phyloP scores from a whole-genome alignment of 2,888 invertebrate genomes.

The Rhagonycha lutea region DNA sequence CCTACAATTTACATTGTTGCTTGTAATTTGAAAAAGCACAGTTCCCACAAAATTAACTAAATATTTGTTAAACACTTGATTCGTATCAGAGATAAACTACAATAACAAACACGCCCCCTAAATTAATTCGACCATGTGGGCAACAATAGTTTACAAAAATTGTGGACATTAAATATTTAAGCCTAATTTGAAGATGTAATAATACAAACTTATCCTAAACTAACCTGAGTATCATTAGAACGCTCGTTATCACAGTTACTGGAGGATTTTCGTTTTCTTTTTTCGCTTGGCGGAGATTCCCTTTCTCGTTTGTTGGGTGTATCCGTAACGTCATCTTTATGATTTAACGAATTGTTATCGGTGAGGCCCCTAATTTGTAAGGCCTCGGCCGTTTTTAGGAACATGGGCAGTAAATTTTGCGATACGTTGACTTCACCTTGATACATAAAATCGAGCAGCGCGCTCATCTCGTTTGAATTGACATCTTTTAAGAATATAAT shows the following conservation, averaged over 20 bases:
- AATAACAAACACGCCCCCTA: not conserved
- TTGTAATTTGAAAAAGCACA: not conserved
- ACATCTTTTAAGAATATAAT: constrained; percentile 93
- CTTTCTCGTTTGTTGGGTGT: constrained; percentile 46
- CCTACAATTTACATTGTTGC: not conserved
- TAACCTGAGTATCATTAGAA: constrained; percentile 71
- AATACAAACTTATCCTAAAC: constrained; percentile 8
- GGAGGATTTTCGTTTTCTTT: constrained; percentile 68
- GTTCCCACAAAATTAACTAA: not conserved
- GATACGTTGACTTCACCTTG: constrained; percentile 81
- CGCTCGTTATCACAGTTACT: constrained; percentile 72
- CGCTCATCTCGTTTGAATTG: constrained; percentile 86
- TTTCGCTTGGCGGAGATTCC: constrained; percentile 58
- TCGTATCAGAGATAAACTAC: not conserved
- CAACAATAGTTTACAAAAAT: not conserved
- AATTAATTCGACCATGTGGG: not conserved
- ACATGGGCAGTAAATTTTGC: constrained; percentile 87
- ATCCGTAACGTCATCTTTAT: constrained; percentile 47
- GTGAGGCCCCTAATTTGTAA: constrained; percentile 88
- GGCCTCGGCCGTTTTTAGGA: constrained; percentile 90
- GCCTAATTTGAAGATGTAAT: not conserved
- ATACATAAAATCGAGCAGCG: constrained; percentile 91
- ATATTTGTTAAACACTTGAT: not conserved
- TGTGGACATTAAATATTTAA: not conserved
- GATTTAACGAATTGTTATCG: constrained; percentile 73